These are phyloP conservation scores for Zingel zingel DNA, from an alignment of 2,113 vertebrate genomes.

Conservation along the genomic window DNA sequence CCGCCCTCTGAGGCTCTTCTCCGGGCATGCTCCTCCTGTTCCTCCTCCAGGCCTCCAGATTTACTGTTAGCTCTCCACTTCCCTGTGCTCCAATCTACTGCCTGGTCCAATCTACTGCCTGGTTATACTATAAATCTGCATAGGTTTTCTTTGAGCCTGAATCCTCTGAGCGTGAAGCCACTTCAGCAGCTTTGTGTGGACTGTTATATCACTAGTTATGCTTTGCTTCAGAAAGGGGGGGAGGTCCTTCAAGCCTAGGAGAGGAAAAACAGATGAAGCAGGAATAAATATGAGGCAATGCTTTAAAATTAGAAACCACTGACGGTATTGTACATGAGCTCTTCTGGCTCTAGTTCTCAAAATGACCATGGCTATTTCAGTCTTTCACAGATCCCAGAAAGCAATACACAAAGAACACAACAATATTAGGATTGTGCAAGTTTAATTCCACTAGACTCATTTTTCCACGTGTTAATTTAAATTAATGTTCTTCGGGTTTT, in stretches of 20 bases:
- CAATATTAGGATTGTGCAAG: background rate
- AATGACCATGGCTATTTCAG: conserved; percentile 11
- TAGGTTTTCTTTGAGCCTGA: background rate
- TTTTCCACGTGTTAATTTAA: background rate
- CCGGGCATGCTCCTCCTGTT: conserved; percentile 62
- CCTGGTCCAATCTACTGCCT: conserved; percentile 10
- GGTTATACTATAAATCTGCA: conserved; percentile 36
- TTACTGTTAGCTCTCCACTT: conserved; percentile 68
- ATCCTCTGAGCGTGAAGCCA: background rate
- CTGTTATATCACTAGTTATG: background rate
- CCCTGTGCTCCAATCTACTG: conserved; percentile 27
- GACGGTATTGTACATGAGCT: background rate
- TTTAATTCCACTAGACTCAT: background rate
- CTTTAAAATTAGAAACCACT: conserved; percentile 24
- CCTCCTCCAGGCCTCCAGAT: conserved; percentile 47
- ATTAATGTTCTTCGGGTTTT: background rate
- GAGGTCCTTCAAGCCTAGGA: background rate
- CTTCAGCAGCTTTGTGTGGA: conserved; percentile 6
- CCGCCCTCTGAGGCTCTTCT: conserved; percentile 64
- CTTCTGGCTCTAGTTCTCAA: conserved; percentile 20
- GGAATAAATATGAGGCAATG: conserved; percentile 20
- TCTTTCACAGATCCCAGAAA: background rate
- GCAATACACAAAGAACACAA: background rate
- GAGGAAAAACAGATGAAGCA: conserved; percentile 8
- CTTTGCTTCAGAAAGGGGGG: background rate